Percentiles rank a stretch among this genome's conserved stretches.
These are phyloP conservation scores for Peucedramus taeniatus DNA, from an alignment of 2,113 vertebrate genomes.

Conservation along the genomic window DNA sequence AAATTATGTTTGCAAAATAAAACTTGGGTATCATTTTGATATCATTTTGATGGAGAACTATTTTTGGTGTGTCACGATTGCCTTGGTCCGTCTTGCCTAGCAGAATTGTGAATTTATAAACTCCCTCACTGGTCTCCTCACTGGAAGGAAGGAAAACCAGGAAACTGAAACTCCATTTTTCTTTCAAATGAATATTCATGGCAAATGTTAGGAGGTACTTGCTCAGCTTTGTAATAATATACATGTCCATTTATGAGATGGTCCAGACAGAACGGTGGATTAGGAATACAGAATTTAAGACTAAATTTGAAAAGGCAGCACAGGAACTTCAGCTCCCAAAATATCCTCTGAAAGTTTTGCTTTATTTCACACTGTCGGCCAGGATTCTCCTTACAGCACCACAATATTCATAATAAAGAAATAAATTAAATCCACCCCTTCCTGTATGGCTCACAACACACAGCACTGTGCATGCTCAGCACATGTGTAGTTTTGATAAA, in stretches of 20 bases:
- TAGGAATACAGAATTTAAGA: background rate
- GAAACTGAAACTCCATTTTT: slow-evolving; percentile 30
- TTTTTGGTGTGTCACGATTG: background rate
- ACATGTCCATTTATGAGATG: slow-evolving; percentile 6
- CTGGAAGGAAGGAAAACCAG: background rate
- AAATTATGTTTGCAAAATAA: background rate
- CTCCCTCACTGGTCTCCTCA: background rate
- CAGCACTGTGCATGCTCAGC: slow-evolving; percentile 23
- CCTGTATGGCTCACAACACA: background rate
- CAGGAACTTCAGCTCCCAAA: slow-evolving; percentile 14
- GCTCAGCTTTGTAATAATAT: background rate
- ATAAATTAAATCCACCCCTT: slow-evolving; percentile 46
- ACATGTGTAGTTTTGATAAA: slow-evolving; percentile 44
- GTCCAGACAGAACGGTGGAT: slow-evolving; percentile 23
- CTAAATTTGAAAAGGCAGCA: background rate
- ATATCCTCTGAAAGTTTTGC: background rate
- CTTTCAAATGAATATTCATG: slow-evolving; percentile 3
- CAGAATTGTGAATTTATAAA: background rate
- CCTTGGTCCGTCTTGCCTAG: background rate
- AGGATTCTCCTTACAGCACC: slow-evolving; percentile 9
- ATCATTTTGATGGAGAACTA: background rate
- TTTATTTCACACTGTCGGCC: background rate
- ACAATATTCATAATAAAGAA: slow-evolving; percentile 31
- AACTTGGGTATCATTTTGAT: background rate
- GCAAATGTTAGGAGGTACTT: background rate